Evolutionary conservation across 2,888 invertebrate genomes (phyloP).

Genomic region (Furcula furcula): DNA sequence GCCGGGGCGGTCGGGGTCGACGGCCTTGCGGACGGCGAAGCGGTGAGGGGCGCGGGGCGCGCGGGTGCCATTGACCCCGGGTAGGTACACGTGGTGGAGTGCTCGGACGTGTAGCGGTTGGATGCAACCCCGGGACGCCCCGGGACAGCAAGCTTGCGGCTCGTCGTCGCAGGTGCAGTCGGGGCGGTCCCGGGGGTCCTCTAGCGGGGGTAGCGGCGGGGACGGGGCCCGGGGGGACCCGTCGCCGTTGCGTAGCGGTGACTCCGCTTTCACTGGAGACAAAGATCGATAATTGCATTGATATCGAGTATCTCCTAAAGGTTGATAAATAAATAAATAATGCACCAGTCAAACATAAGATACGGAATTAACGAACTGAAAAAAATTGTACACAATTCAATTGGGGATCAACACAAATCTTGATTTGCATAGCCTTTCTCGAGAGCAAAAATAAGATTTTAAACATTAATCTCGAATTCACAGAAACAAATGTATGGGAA

Average conservation of each 20-base stretch:
- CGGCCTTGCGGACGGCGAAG: slow-evolving; percentile 61
- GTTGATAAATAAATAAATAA: no score
- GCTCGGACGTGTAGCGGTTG: slow-evolving; percentile 76
- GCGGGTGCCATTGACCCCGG: slow-evolving; percentile 83
- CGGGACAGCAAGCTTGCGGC: slow-evolving; percentile 55
- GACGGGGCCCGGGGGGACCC: slow-evolving; percentile 12
- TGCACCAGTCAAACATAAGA: no score
- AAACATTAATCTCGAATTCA: no score
- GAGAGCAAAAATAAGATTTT: no score
- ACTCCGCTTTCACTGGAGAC: slow-evolving; percentile 55
- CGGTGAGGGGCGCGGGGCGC: slow-evolving; percentile 61
- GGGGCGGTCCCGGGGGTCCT: slow-evolving; percentile 44
- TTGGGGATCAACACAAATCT: no score
- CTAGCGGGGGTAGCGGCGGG: slow-evolving; percentile 42
- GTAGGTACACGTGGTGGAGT: slow-evolving; percentile 77
- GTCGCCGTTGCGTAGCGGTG: slow-evolving; percentile 65
- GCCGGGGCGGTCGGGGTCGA: slow-evolving; percentile 44
- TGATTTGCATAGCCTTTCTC: no score
- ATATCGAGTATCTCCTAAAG: no score
- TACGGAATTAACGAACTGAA: no score
- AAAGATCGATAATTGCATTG: no score
- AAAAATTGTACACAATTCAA: no score
- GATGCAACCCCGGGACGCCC: slow-evolving; percentile 52
- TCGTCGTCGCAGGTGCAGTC: slow-evolving; percentile 58
- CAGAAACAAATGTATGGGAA: no score